phyloP scores from a whole-genome alignment of 1,140 invertebrate genomes.

The Papilio polytes region DNA sequence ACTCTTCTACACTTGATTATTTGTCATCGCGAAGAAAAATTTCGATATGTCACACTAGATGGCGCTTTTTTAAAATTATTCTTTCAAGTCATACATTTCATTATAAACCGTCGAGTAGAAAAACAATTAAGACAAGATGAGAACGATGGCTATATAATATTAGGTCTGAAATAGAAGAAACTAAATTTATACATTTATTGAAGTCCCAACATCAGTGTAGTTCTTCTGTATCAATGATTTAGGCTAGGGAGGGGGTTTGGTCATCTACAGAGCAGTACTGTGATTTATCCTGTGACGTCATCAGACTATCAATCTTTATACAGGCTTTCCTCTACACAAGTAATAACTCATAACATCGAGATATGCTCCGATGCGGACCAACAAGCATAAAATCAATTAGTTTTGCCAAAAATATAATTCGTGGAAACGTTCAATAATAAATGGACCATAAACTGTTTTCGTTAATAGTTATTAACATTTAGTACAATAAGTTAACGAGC shows the following conservation, averaged over 20 bases:
- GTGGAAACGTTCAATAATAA: neutral
- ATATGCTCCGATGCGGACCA: constrained; percentile 13
- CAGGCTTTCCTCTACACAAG: too few relatives aligned
- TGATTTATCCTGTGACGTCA: too few relatives aligned
- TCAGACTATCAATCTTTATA: too few relatives aligned
- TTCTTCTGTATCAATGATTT: too few relatives aligned
- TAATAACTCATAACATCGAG: neutral
- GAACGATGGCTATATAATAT: neutral
- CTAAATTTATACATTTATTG: neutral
- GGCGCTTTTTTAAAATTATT: neutral
- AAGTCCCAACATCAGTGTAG: too few relatives aligned
- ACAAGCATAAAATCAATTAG: constrained; percentile 10
- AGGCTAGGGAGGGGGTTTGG: too few relatives aligned
- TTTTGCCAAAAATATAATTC: neutral
- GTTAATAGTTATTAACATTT: neutral
- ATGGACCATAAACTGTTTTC: constrained; percentile 8
- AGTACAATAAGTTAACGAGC: neutral
- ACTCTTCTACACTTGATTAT: neutral
- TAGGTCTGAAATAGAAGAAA: neutral
- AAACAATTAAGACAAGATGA: too few relatives aligned
- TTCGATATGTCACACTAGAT: neutral
- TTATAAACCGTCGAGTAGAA: too few relatives aligned
- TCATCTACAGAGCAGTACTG: too few relatives aligned
- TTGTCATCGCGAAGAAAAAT: neutral
- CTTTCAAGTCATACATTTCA: too few relatives aligned